phyloP scores from a whole-genome alignment of 2,888 invertebrate species.

The Azorinus chamasolen region DNA sequence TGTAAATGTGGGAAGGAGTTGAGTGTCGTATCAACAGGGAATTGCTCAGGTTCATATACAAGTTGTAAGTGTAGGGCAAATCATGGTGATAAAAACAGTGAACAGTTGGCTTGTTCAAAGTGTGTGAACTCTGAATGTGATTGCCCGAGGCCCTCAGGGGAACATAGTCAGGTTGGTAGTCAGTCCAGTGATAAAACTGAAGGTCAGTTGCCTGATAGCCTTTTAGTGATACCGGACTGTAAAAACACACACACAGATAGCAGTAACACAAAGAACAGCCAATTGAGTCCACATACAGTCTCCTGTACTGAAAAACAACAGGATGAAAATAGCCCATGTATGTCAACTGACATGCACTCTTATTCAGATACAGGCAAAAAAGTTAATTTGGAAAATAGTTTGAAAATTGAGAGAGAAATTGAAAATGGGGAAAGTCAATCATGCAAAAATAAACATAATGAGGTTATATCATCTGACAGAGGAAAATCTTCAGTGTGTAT shows the following conservation, averaged over 20 bases:
- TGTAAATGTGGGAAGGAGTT: slow-evolving; percentile 20
- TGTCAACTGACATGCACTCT: too few species aligned
- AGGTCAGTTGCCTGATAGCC: slow-evolving; percentile 21
- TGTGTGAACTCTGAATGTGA: slow-evolving; percentile 4
- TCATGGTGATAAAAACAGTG: slow-evolving; percentile 6
- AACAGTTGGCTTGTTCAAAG: slow-evolving; percentile 4
- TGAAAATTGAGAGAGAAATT: background rate
- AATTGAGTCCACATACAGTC: too few species aligned
- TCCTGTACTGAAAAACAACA: slow-evolving; percentile 1
- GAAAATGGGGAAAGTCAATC: background rate
- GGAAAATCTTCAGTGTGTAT: background rate
- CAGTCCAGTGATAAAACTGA: slow-evolving; percentile 28
- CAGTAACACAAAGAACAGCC: background rate
- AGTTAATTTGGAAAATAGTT: slow-evolving; percentile 14
- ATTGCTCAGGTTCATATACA: slow-evolving; percentile 18
- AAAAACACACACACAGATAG: slow-evolving; percentile 19
- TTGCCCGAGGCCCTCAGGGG: slow-evolving; percentile 15
- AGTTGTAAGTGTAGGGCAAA: slow-evolving; percentile 23
- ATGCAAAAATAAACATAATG: slow-evolving; percentile 1
- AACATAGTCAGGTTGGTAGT: background rate
- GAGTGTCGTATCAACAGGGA: background rate
- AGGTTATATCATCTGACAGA: background rate
- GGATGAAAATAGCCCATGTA: background rate
- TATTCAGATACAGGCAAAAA: slow-evolving; percentile 4
- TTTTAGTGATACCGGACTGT: background rate